Percentiles rank a stretch among this genome's conserved stretches.
Conservation (phyloP, 92 coral and sea anemone genomes). For the Zoanthus sansibaricus region DNA sequence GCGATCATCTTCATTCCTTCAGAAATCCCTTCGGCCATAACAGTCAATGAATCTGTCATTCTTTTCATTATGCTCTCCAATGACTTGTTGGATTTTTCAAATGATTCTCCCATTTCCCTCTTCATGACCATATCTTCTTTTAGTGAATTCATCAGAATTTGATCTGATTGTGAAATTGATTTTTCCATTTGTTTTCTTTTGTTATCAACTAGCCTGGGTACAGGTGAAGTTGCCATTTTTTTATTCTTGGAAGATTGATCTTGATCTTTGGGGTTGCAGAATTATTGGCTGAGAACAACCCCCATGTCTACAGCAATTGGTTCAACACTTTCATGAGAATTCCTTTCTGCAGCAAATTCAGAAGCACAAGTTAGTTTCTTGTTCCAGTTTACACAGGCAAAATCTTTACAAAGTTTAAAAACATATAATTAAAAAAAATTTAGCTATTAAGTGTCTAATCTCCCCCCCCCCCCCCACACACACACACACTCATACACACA, state of each 20-base stretch:
- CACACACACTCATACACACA: slow-evolving; percentile 12
- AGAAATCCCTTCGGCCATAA: slow-evolving; percentile 51
- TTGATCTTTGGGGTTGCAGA: slow-evolving; percentile 30
- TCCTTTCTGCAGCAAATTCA: slow-evolving; percentile 2
- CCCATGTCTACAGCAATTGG: background rate
- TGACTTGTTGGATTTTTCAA: slow-evolving; percentile 45
- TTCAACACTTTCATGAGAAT: slow-evolving; percentile 3
- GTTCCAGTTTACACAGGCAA: slow-evolving; percentile 10
- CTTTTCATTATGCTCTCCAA: slow-evolving; percentile 44
- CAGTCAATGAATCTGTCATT: slow-evolving; percentile 47
- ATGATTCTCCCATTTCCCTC: slow-evolving; percentile 37
- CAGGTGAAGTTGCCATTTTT: slow-evolving; percentile 13
- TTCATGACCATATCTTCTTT: slow-evolving; percentile 50
- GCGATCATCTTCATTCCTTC: slow-evolving; percentile 56
- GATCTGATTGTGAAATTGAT: slow-evolving; percentile 48
- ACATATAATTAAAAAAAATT: background rate
- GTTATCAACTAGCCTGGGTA: slow-evolving; percentile 40
- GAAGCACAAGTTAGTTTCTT: background rate
- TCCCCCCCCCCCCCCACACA: slow-evolving; percentile 7
- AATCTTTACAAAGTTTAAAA: slow-evolving; percentile 4
- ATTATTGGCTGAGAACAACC: slow-evolving; percentile 13
- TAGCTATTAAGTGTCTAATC: background rate
- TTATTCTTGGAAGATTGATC: slow-evolving; percentile 20
- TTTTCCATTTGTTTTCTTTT: slow-evolving; percentile 51
- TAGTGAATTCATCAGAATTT: slow-evolving; percentile 41